phyloP scores from a whole-genome alignment of 2,113 vertebrate genomes.

The Anoura caudifer region DNA sequence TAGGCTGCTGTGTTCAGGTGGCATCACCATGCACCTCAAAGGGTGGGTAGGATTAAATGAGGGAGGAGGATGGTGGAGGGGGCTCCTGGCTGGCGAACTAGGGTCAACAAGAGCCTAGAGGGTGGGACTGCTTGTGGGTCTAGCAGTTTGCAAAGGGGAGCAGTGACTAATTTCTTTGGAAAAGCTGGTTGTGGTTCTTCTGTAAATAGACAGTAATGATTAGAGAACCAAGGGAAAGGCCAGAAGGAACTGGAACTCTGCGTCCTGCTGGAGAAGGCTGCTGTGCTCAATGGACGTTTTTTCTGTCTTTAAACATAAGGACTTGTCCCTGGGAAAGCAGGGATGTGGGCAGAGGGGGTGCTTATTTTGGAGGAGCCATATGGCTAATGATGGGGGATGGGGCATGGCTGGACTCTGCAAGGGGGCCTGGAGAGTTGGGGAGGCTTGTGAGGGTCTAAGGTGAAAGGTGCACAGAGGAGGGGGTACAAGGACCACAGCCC shows the following conservation, averaged over 20 bases:
- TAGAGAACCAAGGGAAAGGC: neutral
- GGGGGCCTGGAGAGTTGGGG: neutral
- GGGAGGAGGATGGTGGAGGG: rapidly evolving
- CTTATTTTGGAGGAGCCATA: neutral
- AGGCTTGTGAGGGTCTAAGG: neutral
- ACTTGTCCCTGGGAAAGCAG: neutral
- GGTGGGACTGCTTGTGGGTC: too few species aligned
- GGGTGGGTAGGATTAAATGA: neutral
- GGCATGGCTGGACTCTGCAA: neutral
- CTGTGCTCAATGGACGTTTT: neutral
- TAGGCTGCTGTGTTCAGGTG: neutral
- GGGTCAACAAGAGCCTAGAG: neutral
- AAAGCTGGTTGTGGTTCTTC: neutral
- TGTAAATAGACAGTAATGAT: constrained; percentile 19
- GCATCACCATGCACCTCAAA: rapidly evolving
- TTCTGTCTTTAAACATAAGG: neutral
- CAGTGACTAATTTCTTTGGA: neutral
- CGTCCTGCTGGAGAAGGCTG: constrained; percentile 12
- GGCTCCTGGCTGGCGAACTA: neutral
- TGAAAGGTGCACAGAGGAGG: neutral
- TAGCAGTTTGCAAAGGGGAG: neutral
- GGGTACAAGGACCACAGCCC: neutral
- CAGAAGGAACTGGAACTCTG: constrained; percentile 21
- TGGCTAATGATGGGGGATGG: neutral
- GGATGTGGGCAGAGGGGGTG: neutral